These are phyloP conservation scores for Zophobas atratus DNA, from an alignment of 1,140 invertebrate species.

Conservation along the genomic window DNA sequence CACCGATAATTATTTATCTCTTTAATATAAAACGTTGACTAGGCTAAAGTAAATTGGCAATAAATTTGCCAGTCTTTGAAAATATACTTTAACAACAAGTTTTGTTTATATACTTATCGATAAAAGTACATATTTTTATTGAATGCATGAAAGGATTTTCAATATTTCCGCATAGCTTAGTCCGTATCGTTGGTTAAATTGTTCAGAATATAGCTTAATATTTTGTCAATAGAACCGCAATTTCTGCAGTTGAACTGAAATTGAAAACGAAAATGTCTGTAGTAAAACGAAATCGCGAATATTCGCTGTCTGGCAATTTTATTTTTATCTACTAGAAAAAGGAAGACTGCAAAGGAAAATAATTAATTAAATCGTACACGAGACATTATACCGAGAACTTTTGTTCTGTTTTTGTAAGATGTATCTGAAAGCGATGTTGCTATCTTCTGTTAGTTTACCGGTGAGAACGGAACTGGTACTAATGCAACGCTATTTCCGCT, in stretches of 20 bases:
- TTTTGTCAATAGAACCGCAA: constrained; percentile 17
- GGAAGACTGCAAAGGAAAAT: background rate
- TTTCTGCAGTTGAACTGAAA: constrained; percentile 6
- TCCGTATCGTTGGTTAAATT: background rate
- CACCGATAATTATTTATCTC: too few relatives aligned
- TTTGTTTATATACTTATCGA: too few relatives aligned
- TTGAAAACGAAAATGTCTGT: background rate
- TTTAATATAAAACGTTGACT: too few relatives aligned
- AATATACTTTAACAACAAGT: too few relatives aligned
- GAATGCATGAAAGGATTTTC: background rate
- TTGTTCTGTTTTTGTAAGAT: constrained; percentile 25
- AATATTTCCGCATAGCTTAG: background rate
- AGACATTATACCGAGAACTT: constrained; percentile 5
- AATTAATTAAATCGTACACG: constrained; percentile 1
- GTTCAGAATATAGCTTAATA: constrained; percentile 8
- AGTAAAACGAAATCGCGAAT: background rate
- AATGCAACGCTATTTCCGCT: constrained; percentile 48
- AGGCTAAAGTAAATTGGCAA: too few relatives aligned
- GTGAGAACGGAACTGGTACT: constrained; percentile 47
- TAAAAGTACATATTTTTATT: too few relatives aligned
- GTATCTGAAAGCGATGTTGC: constrained; percentile 34
- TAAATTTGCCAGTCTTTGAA: too few relatives aligned
- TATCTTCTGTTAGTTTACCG: constrained; percentile 44
- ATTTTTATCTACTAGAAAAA: background rate
- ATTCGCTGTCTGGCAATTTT: background rate